Evolutionary conservation across 23 tunicate genomes (phyloP).

Genomic region (Ciona savignyi): DNA sequence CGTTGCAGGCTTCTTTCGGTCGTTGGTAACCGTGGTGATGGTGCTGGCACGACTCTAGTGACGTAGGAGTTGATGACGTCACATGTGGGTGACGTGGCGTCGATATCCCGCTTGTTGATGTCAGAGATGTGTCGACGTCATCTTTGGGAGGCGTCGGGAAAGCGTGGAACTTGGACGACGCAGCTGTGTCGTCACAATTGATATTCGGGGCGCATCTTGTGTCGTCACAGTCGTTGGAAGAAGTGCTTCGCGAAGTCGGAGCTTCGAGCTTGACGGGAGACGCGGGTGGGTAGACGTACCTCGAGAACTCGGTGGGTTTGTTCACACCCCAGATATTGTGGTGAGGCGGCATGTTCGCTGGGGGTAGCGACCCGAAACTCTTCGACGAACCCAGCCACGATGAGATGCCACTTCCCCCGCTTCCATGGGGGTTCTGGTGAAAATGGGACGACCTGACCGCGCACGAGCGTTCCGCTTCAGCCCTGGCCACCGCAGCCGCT

Average conservation of each 20-base stretch:
- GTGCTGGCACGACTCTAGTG: conserved; percentile 21
- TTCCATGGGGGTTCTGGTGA: conserved; percentile 26
- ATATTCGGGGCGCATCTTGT: neutral
- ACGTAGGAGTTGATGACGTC: conserved; percentile 10
- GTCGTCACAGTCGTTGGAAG: conserved; percentile 14
- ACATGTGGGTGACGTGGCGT: conserved; percentile 28
- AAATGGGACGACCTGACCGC: conserved; percentile 40
- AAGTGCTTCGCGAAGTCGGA: neutral
- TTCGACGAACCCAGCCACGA: conserved; percentile 44
- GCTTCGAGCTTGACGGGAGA: neutral
- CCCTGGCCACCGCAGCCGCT: conserved; percentile 51
- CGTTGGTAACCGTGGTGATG: conserved; percentile 15
- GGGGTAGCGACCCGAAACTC: conserved; percentile 26
- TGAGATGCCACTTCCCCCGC: conserved; percentile 17
- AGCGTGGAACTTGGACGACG: conserved; percentile 43
- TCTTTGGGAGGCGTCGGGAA: conserved; percentile 66
- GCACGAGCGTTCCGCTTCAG: conserved; percentile 54
- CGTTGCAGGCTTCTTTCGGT: neutral
- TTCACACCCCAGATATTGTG: conserved; percentile 19
- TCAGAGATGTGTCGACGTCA: conserved; percentile 38
- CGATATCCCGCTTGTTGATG: conserved; percentile 38
- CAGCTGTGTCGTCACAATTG: no score
- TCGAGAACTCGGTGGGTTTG: conserved; percentile 8
- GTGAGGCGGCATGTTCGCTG: conserved; percentile 21
- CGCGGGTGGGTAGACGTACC: neutral